A percentile compares a stretch with the other conserved stretches of the same genome.
Evolutionary conservation across 2,888 invertebrate species (phyloP).

Genomic region (Saturnia pavonia): DNA sequence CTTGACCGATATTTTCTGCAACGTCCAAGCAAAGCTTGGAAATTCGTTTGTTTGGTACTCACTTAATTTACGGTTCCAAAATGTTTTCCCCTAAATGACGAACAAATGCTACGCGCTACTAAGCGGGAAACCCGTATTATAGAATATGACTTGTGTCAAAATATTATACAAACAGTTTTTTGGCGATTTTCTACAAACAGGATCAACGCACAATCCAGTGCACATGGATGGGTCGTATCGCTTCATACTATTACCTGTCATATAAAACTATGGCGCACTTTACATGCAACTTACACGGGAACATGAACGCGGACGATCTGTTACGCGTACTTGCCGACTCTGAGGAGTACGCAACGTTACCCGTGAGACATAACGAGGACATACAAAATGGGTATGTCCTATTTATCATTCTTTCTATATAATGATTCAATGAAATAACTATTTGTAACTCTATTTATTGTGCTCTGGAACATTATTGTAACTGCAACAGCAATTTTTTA

Average conservation of each 20-base stretch:
- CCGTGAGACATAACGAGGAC: conserved; percentile 99
- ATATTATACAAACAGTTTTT: not conserved
- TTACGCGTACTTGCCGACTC: conserved; percentile 91
- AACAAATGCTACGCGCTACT: no score
- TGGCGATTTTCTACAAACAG: conserved; percentile 49
- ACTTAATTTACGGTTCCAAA: no score
- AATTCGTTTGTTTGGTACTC: no score
- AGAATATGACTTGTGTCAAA: not conserved
- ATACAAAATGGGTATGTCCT: conserved; percentile 89
- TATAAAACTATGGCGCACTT: conserved; percentile 95
- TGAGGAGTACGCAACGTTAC: conserved; percentile 95
- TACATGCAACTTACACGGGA: conserved; percentile 83
- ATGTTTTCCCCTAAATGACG: no score
- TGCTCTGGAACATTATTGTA: no score
- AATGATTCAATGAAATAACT: no score
- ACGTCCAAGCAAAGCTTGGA: no score
- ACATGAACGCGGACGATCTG: conserved; percentile 86
- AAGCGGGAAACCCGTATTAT: no score
- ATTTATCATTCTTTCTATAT: not conserved
- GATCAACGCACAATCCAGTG: conserved; percentile 81
- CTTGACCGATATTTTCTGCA: no score
- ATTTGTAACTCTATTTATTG: no score
- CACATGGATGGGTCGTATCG: conserved; percentile 94
- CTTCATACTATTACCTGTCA: conserved; percentile 98
- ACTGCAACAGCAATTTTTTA: no score